phyloP scores from a whole-genome alignment of 2,113 vertebrate genomes.

The Anguilla japonica region DNA sequence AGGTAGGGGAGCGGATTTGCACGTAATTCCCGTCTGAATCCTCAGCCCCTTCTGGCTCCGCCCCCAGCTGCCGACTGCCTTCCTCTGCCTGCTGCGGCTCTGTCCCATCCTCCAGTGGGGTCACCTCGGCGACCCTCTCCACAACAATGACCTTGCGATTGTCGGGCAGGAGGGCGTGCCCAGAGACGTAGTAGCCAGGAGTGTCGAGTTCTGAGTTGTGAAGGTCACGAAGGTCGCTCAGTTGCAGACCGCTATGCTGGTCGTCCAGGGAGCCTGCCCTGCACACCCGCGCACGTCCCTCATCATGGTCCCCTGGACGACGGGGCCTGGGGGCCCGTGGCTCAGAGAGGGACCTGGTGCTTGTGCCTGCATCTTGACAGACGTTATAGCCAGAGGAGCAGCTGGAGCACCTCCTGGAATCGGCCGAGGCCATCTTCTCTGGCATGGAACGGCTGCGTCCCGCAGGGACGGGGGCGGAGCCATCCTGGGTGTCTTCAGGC shows the following conservation, averaged over 20 bases:
- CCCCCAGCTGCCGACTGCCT: neutral
- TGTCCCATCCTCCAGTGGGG: constrained; percentile 26
- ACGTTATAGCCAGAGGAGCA: constrained; percentile 37
- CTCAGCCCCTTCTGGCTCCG: constrained; percentile 12
- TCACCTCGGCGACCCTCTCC: constrained; percentile 64
- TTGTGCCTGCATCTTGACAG: neutral
- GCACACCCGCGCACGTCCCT: constrained; percentile 32
- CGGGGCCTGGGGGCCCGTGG: neutral
- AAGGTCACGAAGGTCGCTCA: constrained; percentile 40
- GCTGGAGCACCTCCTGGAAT: constrained; percentile 53
- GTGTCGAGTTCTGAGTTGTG: constrained; percentile 22
- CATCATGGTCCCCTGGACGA: neutral
- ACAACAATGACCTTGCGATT: constrained; percentile 69
- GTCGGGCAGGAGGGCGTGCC: constrained; percentile 61
- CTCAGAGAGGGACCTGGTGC: neutral
- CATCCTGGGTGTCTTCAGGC: neutral
- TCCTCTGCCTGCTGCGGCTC: neutral
- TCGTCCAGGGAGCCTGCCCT: constrained; percentile 60
- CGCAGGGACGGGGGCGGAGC: neutral
- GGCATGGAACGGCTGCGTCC: constrained; percentile 55
- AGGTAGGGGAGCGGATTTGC: constrained; percentile 74
- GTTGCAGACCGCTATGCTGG: constrained; percentile 29
- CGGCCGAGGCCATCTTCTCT: constrained; percentile 57
- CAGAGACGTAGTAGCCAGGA: constrained; percentile 61
- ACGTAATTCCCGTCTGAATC: constrained; percentile 51